These are phyloP conservation scores for Lysiphlebus fabarum DNA, from an alignment of 1,140 invertebrate genomes.

Conservation along the genomic window DNA sequence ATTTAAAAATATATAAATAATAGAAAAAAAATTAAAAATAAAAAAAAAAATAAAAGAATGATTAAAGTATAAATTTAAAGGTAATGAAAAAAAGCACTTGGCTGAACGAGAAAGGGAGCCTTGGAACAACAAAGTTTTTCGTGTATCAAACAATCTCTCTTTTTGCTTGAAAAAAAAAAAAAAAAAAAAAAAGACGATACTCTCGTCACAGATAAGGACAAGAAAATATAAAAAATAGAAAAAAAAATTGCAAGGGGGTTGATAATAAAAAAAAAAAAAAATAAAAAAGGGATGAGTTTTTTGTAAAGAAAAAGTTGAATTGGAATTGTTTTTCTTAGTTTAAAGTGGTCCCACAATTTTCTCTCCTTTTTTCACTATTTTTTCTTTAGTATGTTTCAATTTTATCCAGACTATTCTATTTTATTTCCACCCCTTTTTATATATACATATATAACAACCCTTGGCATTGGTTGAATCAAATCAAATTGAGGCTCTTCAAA, in stretches of 20 bases:
- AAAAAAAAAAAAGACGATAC: background rate
- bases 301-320: slow-evolving; percentile 37
- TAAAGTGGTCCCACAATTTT: slow-evolving; percentile 36
- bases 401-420: slow-evolving; percentile 20
- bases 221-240: slow-evolving; percentile 8
- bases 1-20: slow-evolving; percentile 1
- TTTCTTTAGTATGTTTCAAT: slow-evolving; percentile 35
- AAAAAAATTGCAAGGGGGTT: slow-evolving; percentile 5
- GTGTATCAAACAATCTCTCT: slow-evolving; percentile 15
- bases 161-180: slow-evolving; percentile 1
- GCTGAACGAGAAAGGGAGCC: background rate
- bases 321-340: slow-evolving; percentile 46
- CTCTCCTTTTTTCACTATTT: slow-evolving; percentile 20
- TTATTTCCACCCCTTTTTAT: slow-evolving; percentile 20
- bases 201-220: slow-evolving; percentile 1
- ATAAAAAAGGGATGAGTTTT: slow-evolving; percentile 1
- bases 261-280: slow-evolving; percentile 2
- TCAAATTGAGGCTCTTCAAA: slow-evolving; percentile 28
- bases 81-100: slow-evolving; percentile 16
- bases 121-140: slow-evolving; percentile 13
- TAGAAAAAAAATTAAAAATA: slow-evolving; percentile 12
- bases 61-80: slow-evolving; percentile 19
- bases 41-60: slow-evolving; percentile 9
- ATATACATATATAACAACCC: slow-evolving; percentile 8
- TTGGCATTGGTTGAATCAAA: slow-evolving; percentile 38